Base-by-base conservation (phyloP, 2,113 vertebrate genomes). In the Dromaius novaehollandiae region DNA sequence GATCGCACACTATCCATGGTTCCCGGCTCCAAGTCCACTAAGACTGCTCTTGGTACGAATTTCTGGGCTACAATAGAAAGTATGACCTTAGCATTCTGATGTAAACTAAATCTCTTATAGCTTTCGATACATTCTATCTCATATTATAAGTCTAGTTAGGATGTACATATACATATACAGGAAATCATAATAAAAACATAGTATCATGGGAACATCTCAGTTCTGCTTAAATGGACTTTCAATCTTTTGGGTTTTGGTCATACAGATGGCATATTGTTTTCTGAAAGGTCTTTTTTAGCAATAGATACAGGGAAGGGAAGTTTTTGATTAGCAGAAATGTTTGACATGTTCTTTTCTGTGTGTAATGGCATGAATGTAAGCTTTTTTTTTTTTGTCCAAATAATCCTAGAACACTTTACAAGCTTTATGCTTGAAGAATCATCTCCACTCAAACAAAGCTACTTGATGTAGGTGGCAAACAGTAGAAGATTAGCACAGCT, bases 1-100 rank as follows among this genome's bases (percentile, higher is more conserved):
- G 99, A 99, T 34, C 99, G 97, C 73, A 99, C 99, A 70, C 99
- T 99, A 96, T 99, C 99, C 99, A 99, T 99, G 85, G 99, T 99
- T 95, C 99, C 99, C 0, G 99, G 99, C 93, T 99, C 99, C 98
- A 99, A 96, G 95, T 99, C 99, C 90, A 99, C 98, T 46, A 99
- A 91, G 76, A 99, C 98, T 0, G 99, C 98, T 90, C 99, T 98
- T 82, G 99, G 99, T 65, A 99, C 99, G 3, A 98, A 99, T 91
- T 99, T 99, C 97, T 99, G 99, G 48, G 98, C 99, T 99, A 94
- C 60, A 97, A 94, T 4, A 92, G 94, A 88, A 96, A 75, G 56
- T 58, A 94, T 16, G 11, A 3, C 25, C 34, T 95, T 88, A 88
- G 36, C 50, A 25, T 34, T 89, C 82, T 74, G 48, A 85, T 84